These are phyloP conservation scores for Oncorhynchus masou DNA, from an alignment of 2,113 vertebrate species.

Conservation along the genomic window DNA sequence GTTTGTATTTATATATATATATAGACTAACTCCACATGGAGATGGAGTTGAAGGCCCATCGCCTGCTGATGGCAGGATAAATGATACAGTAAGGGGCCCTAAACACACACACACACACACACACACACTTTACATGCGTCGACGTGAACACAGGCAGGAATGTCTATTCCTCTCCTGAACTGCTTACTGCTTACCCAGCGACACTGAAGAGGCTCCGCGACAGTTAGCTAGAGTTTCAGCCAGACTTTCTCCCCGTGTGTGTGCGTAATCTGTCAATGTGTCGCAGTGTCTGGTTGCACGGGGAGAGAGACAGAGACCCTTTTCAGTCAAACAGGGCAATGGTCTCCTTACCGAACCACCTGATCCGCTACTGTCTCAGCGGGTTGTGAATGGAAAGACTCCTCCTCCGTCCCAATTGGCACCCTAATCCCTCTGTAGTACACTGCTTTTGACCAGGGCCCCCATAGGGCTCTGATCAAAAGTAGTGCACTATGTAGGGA, in stretches of 20 bases:
- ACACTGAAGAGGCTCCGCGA: background rate
- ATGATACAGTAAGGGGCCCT: background rate
- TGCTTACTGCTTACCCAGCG: background rate
- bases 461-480: no score
- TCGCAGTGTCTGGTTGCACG: background rate
- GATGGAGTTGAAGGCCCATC: background rate
- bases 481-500: background rate
- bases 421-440: no score
- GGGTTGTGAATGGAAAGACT: background rate
- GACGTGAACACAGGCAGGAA: background rate
- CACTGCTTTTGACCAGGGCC: no score
- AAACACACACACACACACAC: background rate
- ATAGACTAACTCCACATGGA: background rate
- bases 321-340: constrained; percentile 10
- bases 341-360: background rate
- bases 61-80: background rate
- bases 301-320: background rate
- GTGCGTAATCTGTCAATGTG: background rate
- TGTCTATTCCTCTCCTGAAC: background rate
- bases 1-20: background rate
- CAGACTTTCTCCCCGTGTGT: background rate
- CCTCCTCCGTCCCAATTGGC: no score
- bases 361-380: background rate
- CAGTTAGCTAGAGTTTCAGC: background rate
- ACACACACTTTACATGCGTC: background rate